A percentile compares a stretch with the other conserved stretches of the same genome.
Evolutionary conservation across 2,888 invertebrate species (phyloP).

Genomic region (Orthosia gothica): DNA sequence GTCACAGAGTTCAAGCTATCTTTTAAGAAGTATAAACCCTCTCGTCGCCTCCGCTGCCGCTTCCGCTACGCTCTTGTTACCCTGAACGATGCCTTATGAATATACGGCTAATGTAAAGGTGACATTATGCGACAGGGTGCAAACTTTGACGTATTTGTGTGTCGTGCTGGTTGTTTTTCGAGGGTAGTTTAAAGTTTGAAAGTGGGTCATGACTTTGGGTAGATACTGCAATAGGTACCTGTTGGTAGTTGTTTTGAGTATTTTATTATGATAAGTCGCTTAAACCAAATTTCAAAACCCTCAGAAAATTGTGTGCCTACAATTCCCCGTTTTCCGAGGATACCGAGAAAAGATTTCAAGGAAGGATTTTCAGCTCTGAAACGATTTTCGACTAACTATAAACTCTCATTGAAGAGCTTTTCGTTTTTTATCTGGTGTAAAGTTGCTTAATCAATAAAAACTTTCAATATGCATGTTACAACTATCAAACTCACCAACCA

Average conservation of each 20-base stretch:
- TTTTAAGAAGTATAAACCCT: background rate
- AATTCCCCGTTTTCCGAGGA: no score
- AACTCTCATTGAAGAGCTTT: background rate
- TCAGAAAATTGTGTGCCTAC: no score
- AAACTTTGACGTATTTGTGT: conserved; percentile 63
- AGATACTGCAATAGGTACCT: background rate
- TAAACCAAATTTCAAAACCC: no score
- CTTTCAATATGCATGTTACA: background rate
- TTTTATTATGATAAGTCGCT: conserved; percentile 10
- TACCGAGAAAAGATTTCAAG: background rate
- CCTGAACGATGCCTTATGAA: background rate
- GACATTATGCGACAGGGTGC: conserved; percentile 53
- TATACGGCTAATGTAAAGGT: conserved; percentile 52
- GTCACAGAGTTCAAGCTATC: no score
- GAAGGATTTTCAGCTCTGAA: background rate
- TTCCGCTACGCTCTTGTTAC: background rate
- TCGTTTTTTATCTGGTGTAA: background rate
- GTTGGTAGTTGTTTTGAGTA: background rate
- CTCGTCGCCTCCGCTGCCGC: background rate
- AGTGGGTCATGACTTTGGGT: conserved; percentile 33
- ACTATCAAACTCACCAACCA: conserved; percentile 58
- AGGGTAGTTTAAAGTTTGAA: conserved; percentile 50
- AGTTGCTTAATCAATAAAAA: background rate
- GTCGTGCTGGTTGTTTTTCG: conserved; percentile 52
- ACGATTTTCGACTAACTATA: background rate